Percentiles rank a stretch among this genome's conserved stretches.
These are phyloP conservation scores for Mastigias papua DNA, from an alignment of 30 jellyfish, hydroid and myxozoan species.

Conservation along the genomic window DNA sequence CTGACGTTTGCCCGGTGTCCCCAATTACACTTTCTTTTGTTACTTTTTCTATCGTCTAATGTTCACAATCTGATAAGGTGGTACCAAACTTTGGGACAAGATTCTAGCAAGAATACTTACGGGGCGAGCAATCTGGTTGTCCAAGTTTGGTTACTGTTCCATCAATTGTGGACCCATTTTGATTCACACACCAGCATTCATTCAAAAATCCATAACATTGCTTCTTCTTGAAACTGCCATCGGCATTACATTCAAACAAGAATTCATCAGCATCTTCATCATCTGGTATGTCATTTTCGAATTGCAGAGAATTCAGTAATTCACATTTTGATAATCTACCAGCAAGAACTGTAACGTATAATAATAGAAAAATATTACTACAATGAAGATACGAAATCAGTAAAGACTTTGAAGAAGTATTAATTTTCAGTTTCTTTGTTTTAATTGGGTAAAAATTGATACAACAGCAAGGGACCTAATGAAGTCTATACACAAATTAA, in stretches of 20 bases:
- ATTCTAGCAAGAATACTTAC: conserved; percentile 16
- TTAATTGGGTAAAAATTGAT: no score
- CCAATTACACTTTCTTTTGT: no score
- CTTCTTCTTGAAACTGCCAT: conserved; percentile 55
- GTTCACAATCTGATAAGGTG: no score
- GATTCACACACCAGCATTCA: conserved; percentile 76
- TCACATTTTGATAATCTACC: conserved; percentile 61
- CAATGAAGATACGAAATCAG: background rate
- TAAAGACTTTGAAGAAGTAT: background rate
- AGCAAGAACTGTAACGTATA: conserved; percentile 28
- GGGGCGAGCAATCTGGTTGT: conserved; percentile 63
- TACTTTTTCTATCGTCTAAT: no score
- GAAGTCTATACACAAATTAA: no score
- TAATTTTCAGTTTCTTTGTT: no score
- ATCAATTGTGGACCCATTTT: conserved; percentile 38
- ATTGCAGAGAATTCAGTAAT: background rate
- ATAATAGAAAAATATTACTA: no score
- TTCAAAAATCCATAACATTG: conserved; percentile 78
- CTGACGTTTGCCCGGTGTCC: no score
- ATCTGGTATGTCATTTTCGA: background rate
- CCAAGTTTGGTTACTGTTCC: conserved; percentile 62
- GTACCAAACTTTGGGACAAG: background rate
- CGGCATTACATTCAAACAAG: conserved; percentile 68
- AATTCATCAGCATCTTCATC: conserved; percentile 30
- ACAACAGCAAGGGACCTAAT: no score